Percentiles rank a stretch among this genome's conserved stretches.
These are phyloP conservation scores for Drosophila jambulina DNA, from an alignment of 1,140 invertebrate species.

Conservation along the genomic window DNA sequence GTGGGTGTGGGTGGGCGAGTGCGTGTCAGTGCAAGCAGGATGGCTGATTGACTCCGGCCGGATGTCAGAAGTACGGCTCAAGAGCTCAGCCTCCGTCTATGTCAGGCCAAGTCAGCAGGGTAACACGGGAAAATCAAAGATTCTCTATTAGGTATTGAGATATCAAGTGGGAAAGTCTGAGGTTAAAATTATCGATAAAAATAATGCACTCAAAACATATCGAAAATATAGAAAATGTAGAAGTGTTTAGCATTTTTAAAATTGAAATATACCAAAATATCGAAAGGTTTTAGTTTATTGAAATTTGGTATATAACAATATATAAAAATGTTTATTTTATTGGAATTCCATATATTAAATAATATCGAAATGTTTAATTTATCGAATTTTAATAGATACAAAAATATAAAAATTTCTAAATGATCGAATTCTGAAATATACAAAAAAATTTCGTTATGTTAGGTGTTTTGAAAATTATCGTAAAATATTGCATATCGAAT, in stretches of 20 bases:
- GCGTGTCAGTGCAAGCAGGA: background rate
- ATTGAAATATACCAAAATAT: background rate
- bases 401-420: too few species aligned
- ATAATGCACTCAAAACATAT: background rate
- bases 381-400: too few species aligned
- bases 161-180: background rate
- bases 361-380: too few species aligned
- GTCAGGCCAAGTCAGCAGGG: background rate
- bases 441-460: too few species aligned
- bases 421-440: too few species aligned
- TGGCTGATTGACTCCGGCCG: slow-evolving; percentile 3
- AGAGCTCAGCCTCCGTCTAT: background rate
- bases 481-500: too few species aligned
- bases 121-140: background rate
- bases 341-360: too few species aligned
- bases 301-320: background rate
- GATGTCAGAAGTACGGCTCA: background rate
- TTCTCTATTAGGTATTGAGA: background rate
- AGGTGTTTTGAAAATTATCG: too few species aligned
- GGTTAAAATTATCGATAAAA: background rate
- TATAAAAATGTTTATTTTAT: too few species aligned
- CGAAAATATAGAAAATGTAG: too few species aligned
- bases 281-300: background rate
- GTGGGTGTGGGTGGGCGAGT: background rate
- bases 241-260: too few species aligned